Evolutionary conservation across 2,888 invertebrate genomes (phyloP).

Genomic region (Orchesellides sinensis): DNA sequence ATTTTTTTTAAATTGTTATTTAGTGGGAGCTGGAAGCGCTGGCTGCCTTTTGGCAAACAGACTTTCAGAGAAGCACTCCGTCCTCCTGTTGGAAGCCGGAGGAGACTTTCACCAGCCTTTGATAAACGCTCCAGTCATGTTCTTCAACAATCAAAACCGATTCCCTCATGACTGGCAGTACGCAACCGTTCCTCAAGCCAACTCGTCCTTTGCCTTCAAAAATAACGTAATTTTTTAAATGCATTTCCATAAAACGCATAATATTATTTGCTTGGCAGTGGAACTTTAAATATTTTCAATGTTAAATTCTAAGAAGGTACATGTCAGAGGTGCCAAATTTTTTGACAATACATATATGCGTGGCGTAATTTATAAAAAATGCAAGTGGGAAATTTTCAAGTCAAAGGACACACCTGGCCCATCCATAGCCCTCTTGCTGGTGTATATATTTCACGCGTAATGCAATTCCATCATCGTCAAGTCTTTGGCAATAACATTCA

Average conservation of each 20-base stretch:
- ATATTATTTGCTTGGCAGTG: neutral
- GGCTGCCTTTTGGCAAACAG: constrained; percentile 67
- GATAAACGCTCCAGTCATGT: constrained; percentile 63
- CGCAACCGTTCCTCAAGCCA: constrained; percentile 64
- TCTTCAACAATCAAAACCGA: constrained; percentile 69
- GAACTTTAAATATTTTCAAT: constrained; percentile 5
- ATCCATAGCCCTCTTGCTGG: neutral
- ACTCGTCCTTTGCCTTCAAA: constrained; percentile 67
- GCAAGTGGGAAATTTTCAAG: too few relatives aligned
- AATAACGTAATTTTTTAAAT: constrained; percentile 54
- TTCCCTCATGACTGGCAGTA: constrained; percentile 68
- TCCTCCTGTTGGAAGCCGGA: constrained; percentile 68
- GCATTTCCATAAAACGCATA: neutral
- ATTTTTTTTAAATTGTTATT: neutral
- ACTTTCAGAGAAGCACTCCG: constrained; percentile 66
- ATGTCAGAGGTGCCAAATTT: neutral
- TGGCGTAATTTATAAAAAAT: too few relatives aligned
- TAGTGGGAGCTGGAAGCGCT: constrained; percentile 66
- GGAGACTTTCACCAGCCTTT: constrained; percentile 65
- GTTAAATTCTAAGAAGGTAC: neutral
- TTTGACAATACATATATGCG: too few relatives aligned
- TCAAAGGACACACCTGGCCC: constrained; percentile 51
- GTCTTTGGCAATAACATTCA: neutral
- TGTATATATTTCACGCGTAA: neutral
- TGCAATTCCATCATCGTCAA: neutral